Conservation (phyloP, 2,113 vertebrate genomes). For the Burhinus oedicnemus region DNA sequence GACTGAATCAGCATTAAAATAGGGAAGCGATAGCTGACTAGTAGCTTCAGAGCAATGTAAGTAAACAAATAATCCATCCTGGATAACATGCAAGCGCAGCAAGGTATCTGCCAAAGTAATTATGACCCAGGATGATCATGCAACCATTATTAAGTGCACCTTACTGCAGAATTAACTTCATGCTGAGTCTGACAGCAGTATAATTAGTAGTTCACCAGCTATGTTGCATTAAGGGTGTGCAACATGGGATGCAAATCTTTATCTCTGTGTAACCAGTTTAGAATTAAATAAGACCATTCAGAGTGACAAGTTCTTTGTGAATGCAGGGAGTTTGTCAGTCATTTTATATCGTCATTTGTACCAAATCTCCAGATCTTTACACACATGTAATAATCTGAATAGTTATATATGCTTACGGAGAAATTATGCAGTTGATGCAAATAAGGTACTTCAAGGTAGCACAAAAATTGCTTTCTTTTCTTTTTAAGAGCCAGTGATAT, state of each 20-base stretch:
- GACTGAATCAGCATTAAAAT: neutral
- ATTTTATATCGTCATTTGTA: neutral
- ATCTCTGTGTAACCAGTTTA: neutral
- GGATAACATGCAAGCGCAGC: neutral
- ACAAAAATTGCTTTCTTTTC: neutral
- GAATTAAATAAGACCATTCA: neutral
- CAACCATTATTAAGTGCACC: neutral
- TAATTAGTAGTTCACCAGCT: neutral
- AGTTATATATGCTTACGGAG: neutral
- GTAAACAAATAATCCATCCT: neutral
- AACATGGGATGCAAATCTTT: neutral
- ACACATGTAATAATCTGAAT: accelerated
- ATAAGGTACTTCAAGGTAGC: neutral
- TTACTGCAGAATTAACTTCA: neutral
- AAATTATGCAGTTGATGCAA: neutral
- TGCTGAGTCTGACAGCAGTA: neutral
- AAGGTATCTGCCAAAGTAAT: neutral
- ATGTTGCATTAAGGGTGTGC: neutral
- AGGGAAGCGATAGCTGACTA: neutral
- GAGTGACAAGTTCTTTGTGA: neutral
- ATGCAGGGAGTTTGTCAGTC: neutral
- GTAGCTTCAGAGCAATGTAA: neutral
- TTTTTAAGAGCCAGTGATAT: neutral
- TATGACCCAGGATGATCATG: neutral
- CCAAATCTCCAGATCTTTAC: neutral